Evolutionary conservation across 1,140 invertebrate species (phyloP).

Genomic region (Drosophila miranda): DNA sequence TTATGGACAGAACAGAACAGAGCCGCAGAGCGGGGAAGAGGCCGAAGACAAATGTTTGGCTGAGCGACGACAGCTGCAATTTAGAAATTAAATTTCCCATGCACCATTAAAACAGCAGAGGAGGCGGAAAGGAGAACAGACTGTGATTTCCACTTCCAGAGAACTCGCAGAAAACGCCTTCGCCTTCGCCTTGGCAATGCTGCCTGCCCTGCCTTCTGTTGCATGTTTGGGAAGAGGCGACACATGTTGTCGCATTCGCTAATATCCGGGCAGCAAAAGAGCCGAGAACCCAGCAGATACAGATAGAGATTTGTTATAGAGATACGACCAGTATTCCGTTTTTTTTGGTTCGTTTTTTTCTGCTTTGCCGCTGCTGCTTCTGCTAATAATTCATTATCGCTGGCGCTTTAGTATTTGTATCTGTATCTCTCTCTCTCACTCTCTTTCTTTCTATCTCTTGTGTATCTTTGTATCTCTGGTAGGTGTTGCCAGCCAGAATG

Average conservation of each 20-base stretch:
- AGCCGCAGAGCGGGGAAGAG: not conserved
- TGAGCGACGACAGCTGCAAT: conserved; percentile 74
- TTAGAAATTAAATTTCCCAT: conserved; percentile 81
- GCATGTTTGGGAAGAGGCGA: conserved; percentile 36
- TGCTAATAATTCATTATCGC: conserved; percentile 74
- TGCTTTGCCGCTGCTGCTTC: conserved; percentile 4
- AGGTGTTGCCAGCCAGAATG: conserved; percentile 39
- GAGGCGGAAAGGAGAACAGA: conserved; percentile 8
- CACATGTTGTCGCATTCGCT: conserved; percentile 56
- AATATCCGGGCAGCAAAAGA: conserved; percentile 53
- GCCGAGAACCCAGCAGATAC: conserved; percentile 40
- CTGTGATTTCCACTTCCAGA: conserved; percentile 54
- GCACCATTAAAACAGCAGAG: conserved; percentile 68
- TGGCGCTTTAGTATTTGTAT: conserved; percentile 44
- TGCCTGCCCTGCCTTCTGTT: conserved; percentile 13
- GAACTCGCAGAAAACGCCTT: conserved; percentile 48
- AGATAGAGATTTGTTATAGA: conserved; percentile 32
- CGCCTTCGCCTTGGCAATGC: conserved; percentile 16
- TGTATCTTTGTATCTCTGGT: conserved; percentile 17
- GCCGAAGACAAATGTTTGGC: conserved; percentile 35
- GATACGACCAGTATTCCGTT: conserved; percentile 18
- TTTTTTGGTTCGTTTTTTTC: conserved; percentile 8
- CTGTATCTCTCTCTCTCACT: conserved; percentile 18
- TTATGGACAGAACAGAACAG: conserved; percentile 12
- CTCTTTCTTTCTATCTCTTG: not conserved